These are phyloP conservation scores for Propithecus perrieri DNA, from an alignment of 2,797 vertebrate species.

Conservation along the genomic window DNA sequence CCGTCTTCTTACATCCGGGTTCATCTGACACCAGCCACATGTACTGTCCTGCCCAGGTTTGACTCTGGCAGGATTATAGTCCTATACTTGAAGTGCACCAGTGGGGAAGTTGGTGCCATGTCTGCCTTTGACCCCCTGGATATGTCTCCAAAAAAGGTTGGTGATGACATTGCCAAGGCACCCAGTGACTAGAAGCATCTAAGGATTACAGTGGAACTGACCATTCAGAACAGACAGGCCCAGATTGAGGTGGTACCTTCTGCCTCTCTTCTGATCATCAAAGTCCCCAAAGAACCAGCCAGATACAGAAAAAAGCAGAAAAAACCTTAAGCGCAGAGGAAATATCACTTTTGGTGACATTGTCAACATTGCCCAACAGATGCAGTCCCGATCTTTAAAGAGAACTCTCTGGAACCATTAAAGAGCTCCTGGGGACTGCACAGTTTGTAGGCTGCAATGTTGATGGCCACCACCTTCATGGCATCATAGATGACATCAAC, in stretches of 20 bases:
- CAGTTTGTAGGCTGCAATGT: neutral
- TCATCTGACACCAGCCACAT: neutral
- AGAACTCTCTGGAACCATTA: slow-evolving; percentile 18
- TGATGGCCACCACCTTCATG: neutral
- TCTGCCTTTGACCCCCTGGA: neutral
- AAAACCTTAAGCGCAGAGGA: neutral
- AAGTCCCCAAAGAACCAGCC: neutral
- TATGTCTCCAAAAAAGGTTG: neutral
- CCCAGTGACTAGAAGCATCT: neutral
- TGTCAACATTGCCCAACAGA: neutral
- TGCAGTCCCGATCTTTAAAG: neutral
- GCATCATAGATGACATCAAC: neutral
- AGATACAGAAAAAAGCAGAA: slow-evolving; percentile 23
- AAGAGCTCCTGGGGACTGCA: neutral
- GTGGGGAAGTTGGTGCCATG: neutral
- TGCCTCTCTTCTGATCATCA: neutral
- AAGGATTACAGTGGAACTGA: neutral
- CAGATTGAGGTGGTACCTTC: neutral
- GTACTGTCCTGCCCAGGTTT: neutral
- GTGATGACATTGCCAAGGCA: neutral
- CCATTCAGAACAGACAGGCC: neutral
- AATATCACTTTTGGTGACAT: slow-evolving; percentile 18
- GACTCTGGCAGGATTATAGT: neutral
- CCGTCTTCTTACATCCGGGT: neutral
- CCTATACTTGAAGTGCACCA: neutral